phyloP scores from a whole-genome alignment of 2,113 vertebrate genomes.

The Cinclus mexicanus region DNA sequence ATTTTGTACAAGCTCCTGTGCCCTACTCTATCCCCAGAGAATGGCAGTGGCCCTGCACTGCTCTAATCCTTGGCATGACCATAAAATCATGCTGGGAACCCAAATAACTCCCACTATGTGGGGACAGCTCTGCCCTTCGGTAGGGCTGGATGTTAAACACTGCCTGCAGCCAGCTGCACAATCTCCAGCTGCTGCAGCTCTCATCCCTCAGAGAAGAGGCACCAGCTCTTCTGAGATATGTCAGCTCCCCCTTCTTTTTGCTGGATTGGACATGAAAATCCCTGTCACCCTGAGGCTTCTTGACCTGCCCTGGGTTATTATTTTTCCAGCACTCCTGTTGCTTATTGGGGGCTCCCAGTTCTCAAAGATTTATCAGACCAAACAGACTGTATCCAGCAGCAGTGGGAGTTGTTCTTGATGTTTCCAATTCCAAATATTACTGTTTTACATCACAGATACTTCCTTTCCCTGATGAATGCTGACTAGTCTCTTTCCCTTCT shows the following conservation, averaged over 20 bases:
- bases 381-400: background rate
- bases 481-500: background rate
- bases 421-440: background rate
- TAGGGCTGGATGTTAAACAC: background rate
- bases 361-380: background rate
- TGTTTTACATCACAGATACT: background rate
- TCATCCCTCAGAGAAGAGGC: background rate
- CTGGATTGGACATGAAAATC: background rate
- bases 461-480: background rate
- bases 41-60: background rate
- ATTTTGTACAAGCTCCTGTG: background rate
- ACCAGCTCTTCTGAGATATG: background rate
- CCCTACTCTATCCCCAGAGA: background rate
- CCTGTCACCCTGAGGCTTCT: background rate
- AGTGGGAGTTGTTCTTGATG: background rate
- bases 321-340: background rate
- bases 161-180: background rate
- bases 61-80: background rate
- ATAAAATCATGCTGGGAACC: background rate
- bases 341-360: background rate
- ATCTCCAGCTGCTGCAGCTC: background rate
- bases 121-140: background rate
- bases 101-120: accelerated
- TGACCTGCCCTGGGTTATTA: background rate
- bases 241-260: background rate